phyloP scores from a whole-genome alignment of 2,888 invertebrate genomes.

The Itoplectis maculator region DNA sequence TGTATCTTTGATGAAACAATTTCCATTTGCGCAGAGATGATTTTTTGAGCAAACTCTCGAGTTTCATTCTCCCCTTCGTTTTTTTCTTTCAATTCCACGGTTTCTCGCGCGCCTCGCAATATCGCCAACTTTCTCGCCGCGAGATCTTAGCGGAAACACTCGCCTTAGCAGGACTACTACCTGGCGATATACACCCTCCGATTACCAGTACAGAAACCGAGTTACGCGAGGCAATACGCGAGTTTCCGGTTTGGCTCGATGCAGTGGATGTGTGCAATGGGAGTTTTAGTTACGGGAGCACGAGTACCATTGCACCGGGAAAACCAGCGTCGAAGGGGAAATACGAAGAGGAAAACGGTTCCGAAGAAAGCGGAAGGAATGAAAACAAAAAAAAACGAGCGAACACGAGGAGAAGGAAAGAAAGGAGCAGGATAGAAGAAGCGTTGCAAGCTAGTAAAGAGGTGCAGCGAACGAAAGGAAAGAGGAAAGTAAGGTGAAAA shows the following conservation, averaged over 20 bases:
- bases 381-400: neutral
- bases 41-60: no score
- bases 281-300: conserved; percentile 18
- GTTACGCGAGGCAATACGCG: conserved; percentile 33
- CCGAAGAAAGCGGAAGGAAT: conserved; percentile 9
- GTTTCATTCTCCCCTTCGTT: neutral
- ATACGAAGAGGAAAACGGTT: conserved; percentile 20
- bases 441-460: conserved; percentile 18
- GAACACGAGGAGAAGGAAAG: neutral
- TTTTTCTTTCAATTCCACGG: neutral
- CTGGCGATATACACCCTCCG: conserved; percentile 6
- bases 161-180: neutral
- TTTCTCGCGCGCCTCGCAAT: neutral
- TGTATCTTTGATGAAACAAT: no score
- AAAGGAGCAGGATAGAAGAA: neutral
- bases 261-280: neutral
- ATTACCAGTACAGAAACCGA: conserved; percentile 32
- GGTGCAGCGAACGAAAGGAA: neutral
- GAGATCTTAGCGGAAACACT: neutral
- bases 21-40: no score
- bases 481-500: conserved; percentile 12
- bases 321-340: conserved; percentile 28
- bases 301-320: conserved; percentile 11
- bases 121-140: neutral
- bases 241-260: conserved; percentile 39